Evolutionary conservation across 2,888 invertebrate genomes (phyloP).

Genomic region (Drosophila borealis): DNA sequence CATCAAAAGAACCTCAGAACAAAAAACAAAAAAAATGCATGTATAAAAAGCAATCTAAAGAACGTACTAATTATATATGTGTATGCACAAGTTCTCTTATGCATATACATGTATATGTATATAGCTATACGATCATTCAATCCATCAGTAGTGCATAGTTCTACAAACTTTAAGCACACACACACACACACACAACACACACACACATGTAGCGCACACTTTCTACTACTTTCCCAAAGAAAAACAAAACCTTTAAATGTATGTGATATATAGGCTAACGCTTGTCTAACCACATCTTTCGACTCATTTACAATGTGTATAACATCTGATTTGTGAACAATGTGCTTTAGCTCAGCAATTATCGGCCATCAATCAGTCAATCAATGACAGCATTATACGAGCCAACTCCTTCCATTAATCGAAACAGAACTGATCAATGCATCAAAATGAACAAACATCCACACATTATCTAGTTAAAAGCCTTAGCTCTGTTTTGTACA

Average conservation of each 20-base stretch:
- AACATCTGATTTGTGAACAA: conserved; percentile 1
- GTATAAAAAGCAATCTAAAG: conserved; percentile 27
- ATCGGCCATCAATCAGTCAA: conserved; percentile 22
- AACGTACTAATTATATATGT: conserved; percentile 1
- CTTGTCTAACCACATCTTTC: conserved; percentile 3
- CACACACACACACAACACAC: conserved; percentile 5
- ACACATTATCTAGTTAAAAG: not conserved
- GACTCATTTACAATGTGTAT: conserved; percentile 1
- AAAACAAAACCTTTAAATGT: not conserved
- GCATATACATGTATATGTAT: conserved; percentile 11
- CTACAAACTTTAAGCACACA: not conserved
- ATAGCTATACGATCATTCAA: conserved; percentile 13
- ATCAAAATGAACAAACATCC: not conserved
- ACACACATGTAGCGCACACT: not conserved
- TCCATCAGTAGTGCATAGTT: conserved; percentile 28
- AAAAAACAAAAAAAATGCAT: conserved; percentile 18
- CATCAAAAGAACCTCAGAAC: conserved; percentile 5
- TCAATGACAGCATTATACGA: conserved; percentile 16
- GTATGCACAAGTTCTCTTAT: conserved; percentile 1
- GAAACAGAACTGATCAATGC: not conserved
- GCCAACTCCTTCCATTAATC: conserved; percentile 7
- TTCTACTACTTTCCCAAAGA: conserved; percentile 2
- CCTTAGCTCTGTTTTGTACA: not conserved
- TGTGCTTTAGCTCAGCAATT: not conserved
- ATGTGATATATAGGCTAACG: conserved; percentile 11